phyloP scores from a whole-genome alignment of 1,140 invertebrate species.

The Cryptotermes secundus region DNA sequence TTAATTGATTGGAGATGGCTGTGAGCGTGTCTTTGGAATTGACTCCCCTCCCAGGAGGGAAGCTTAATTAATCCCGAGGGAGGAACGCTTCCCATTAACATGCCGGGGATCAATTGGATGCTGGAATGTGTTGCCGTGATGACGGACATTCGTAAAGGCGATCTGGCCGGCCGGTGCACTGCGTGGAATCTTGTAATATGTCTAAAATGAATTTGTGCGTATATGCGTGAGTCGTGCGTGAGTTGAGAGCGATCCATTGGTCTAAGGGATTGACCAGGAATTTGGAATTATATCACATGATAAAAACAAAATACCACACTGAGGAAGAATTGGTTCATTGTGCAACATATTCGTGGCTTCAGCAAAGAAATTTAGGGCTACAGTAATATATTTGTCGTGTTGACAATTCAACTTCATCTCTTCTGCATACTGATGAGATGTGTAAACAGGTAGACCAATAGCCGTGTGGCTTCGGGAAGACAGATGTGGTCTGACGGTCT shows the following conservation, averaged over 20 bases:
- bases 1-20: neutral
- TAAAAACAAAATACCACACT: no score
- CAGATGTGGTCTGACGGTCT: no score
- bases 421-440: no score
- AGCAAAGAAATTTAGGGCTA: no score
- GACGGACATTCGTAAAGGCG: neutral
- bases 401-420: no score
- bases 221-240: no score
- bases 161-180: neutral
- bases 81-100: slow-evolving; percentile 1
- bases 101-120: slow-evolving; percentile 8
- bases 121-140: neutral
- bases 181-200: slow-evolving; percentile 7
- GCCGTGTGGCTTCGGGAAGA: no score
- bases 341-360: no score
- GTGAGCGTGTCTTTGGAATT: neutral
- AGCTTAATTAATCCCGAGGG: slow-evolving; percentile 16
- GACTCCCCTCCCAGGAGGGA: neutral
- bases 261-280: neutral
- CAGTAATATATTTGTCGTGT: no score
- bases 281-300: neutral
- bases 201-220: neutral
- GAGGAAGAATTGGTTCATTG: no score
- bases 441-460: no score
- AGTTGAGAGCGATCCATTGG: neutral